Percentiles rank a stretch among this genome's conserved stretches.
Evolutionary conservation across 2,888 invertebrate genomes (phyloP).

Genomic region (Hirtodrosophila histrioides): DNA sequence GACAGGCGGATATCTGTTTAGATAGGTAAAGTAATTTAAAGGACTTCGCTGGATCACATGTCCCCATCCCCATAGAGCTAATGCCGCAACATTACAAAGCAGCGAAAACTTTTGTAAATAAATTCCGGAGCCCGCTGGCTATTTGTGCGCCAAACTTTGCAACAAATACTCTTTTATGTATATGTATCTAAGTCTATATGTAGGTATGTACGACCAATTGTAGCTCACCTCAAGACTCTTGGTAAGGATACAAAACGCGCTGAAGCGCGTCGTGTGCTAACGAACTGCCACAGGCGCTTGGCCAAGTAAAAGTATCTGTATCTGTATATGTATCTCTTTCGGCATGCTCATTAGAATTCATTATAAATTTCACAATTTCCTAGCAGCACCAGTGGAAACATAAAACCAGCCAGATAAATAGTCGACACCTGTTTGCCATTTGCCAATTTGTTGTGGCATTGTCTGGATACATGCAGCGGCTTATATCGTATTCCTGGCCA

Average conservation of each 20-base stretch:
- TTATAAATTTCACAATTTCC: slow-evolving; percentile 40
- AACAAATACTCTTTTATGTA: slow-evolving; percentile 8
- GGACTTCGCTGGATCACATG: slow-evolving; percentile 15
- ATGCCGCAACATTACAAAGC: slow-evolving; percentile 34
- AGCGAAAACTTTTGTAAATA: slow-evolving; percentile 40
- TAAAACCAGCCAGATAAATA: slow-evolving; percentile 41
- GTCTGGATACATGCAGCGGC: slow-evolving; percentile 25
- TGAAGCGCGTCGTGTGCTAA: slow-evolving; percentile 57
- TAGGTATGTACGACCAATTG: background rate
- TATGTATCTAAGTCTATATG: slow-evolving; percentile 3
- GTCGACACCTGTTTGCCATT: slow-evolving; percentile 55
- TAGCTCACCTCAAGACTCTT: slow-evolving; percentile 37
- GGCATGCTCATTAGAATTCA: slow-evolving; percentile 66
- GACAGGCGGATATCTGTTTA: background rate
- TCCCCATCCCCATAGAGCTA: slow-evolving; percentile 9
- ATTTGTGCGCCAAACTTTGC: slow-evolving; percentile 51
- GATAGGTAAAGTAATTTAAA: slow-evolving; percentile 28
- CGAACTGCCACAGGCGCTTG: slow-evolving; percentile 54
- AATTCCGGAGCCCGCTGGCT: slow-evolving; percentile 47
- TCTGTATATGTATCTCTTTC: slow-evolving; percentile 25
- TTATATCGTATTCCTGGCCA: slow-evolving; percentile 46
- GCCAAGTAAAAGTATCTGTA: slow-evolving; percentile 10
- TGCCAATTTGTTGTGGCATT: slow-evolving; percentile 15
- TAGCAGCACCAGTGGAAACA: background rate
- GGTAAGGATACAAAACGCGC: slow-evolving; percentile 50